Conservation (phyloP, 2,797 vertebrate genomes). For the Sternotherus odoratus region DNA sequence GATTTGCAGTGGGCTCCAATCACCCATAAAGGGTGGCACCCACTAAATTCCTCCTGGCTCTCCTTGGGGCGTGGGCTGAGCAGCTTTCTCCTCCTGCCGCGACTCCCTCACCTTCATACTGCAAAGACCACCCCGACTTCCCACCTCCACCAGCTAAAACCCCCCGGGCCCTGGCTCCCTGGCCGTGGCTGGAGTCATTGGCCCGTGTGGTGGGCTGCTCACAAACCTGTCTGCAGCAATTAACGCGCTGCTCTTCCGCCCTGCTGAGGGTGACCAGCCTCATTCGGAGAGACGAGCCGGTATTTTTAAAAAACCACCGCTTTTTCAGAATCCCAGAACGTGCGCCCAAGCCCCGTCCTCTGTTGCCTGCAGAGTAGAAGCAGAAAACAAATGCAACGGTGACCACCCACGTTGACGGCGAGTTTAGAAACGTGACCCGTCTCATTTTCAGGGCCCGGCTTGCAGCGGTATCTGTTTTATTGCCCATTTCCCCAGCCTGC, state of each 20-base stretch:
- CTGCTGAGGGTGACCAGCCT: conserved; percentile 52
- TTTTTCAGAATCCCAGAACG: background rate
- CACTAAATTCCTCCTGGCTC: too few relatives aligned
- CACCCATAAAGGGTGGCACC: background rate
- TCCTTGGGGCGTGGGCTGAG: background rate
- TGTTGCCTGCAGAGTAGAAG: background rate
- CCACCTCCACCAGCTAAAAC: conserved; percentile 41
- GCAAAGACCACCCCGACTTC: conserved; percentile 15
- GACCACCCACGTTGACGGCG: conserved; percentile 70
- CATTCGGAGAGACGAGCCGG: conserved; percentile 33
- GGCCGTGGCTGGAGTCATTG: conserved; percentile 5
- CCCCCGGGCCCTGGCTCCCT: conserved; percentile 23
- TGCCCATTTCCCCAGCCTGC: background rate
- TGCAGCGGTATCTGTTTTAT: background rate
- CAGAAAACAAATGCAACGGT: background rate
- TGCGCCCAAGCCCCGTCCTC: conserved; percentile 34
- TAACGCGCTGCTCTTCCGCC: background rate
- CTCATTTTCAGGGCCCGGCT: background rate
- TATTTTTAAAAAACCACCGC: background rate
- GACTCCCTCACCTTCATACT: background rate
- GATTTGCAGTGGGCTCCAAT: background rate
- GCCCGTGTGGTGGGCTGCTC: conserved; percentile 37
- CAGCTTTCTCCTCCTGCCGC: background rate
- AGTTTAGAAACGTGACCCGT: background rate
- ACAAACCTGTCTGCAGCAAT: conserved; percentile 39